phyloP scores from a whole-genome alignment of 2,113 vertebrate species.

The Colinus virginianus region DNA sequence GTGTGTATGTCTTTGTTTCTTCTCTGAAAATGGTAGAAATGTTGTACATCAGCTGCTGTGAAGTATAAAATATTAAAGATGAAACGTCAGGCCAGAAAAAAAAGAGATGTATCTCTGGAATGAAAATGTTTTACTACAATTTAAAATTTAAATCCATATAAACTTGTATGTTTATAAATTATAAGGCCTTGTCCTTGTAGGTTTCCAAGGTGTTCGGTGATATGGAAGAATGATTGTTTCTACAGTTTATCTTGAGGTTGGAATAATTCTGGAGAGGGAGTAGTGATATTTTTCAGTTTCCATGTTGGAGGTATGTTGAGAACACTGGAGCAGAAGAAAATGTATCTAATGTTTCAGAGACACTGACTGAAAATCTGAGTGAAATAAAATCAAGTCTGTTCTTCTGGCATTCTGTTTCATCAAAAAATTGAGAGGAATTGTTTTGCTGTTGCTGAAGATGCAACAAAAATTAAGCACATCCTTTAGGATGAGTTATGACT shows the following conservation, averaged over 20 bases:
- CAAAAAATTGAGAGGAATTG: background rate
- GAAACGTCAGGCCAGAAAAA: background rate
- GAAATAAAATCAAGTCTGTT: background rate
- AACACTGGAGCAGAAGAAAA: background rate
- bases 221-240: background rate
- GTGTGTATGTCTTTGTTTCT: background rate
- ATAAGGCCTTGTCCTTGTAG: background rate
- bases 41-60: background rate
- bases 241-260: background rate
- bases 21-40: background rate
- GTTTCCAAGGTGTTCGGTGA: background rate
- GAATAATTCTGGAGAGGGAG: background rate
- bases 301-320: background rate
- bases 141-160: background rate
- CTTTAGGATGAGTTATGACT: background rate
- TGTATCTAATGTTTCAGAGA: background rate
- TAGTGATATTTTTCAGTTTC: background rate
- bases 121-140: background rate
- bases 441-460: background rate
- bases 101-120: background rate
- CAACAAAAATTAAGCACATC: background rate
- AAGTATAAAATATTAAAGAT: background rate
- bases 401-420: background rate
- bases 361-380: background rate
- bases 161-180: background rate